Evolutionary conservation across 2,888 invertebrate genomes (phyloP), one percentile per base, ranked within the genome.

Genomic region (Branchinecta sandiegonensis): DNA sequence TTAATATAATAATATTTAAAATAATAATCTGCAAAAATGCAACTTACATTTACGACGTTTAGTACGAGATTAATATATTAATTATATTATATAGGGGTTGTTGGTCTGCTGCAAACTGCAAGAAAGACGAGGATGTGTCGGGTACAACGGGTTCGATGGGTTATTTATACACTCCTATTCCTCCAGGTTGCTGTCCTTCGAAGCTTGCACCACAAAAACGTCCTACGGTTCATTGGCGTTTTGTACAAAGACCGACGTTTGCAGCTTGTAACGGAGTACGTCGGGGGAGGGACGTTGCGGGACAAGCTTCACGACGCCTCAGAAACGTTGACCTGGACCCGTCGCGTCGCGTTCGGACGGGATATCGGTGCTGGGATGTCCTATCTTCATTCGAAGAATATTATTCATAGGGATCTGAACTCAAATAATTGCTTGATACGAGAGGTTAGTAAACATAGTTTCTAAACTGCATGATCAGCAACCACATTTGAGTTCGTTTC

Each of bases 341-440:
- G 85, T 75, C 83, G 94, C 46, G 87, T 88, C 5, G 86, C 87
- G 0, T 88, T 94, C 77, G 91, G 94, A 66, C 88, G 89, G 73
- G 94, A 94, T 78, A 94, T 94, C 75, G 87, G 94, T 56, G 86
- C 90, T 37, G 95, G 94, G 72, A 90, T 95, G 87, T 88, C 90
- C 12, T 95, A 95, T 80, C 81, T 95, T 71, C 95, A 95, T 80
- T 89, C 91, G 73, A 88, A 88, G 87, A 90, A 91, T 79, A 91
- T 95, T 72, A 94, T 95, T 73, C 95, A 95, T 80, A 81, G 94
- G 68, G 95, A 95, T 81, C 84, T 95, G 76, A 95, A 94, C 81
- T 94, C 94, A 46, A 88, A 93, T 79, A 95, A 95, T 81, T 95
- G 94, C 78, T 83, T 95, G 73, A 90, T 94, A 66, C 82, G 90